phyloP scores from a whole-genome alignment of 2,113 vertebrate species.

The Dasyornis broadbenti region DNA sequence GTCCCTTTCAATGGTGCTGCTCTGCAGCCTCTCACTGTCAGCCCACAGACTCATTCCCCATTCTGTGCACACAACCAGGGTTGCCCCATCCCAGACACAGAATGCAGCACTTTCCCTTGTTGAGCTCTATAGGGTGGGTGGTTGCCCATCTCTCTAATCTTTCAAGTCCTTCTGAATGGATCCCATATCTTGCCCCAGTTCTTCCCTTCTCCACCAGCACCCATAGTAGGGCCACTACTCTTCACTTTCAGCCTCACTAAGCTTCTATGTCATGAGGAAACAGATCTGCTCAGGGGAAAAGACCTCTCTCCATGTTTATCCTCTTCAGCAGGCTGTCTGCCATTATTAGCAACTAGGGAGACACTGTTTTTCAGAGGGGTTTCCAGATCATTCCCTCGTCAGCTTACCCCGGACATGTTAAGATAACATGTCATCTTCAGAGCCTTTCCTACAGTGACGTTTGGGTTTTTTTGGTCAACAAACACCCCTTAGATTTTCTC shows the following conservation, averaged over 20 bases:
- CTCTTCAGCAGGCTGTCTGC: not conserved
- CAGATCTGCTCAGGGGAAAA: not conserved
- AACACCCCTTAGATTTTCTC: not conserved
- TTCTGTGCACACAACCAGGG: not conserved
- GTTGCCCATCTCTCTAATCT: not conserved
- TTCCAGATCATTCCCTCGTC: not conserved
- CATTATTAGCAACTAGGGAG: not conserved
- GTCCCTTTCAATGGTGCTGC: not conserved
- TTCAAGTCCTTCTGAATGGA: not conserved
- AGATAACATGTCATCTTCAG: not conserved
- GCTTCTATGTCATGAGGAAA: not conserved
- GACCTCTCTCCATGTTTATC: not conserved
- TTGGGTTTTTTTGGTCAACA: not conserved
- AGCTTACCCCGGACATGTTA: not conserved
- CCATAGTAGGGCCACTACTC: not conserved
- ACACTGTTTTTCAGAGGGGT: not conserved
- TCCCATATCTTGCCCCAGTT: not conserved
- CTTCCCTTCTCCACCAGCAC: not conserved
- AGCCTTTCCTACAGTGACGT: not conserved
- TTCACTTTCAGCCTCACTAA: not conserved
- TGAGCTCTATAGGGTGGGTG: rapidly evolving
- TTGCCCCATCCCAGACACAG: not conserved
- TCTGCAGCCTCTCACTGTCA: not conserved
- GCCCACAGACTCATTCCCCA: not conserved
- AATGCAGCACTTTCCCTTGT: rapidly evolving